These are phyloP conservation scores for Datnioides undecimradiatus DNA, from an alignment of 2,113 vertebrate species.

Conservation along the genomic window DNA sequence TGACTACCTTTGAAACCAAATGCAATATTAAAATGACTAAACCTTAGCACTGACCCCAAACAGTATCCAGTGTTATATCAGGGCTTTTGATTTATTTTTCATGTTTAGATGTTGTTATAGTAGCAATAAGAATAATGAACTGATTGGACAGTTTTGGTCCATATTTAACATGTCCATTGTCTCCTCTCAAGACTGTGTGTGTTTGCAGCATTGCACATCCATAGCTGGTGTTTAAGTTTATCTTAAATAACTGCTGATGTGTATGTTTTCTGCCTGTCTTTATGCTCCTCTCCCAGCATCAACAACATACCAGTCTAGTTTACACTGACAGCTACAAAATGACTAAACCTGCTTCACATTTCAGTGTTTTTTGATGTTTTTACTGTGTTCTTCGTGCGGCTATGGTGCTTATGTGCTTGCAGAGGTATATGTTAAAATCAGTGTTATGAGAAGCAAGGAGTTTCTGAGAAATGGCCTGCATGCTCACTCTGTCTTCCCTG, in stretches of 20 bases:
- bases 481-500: not conserved
- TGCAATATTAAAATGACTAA: too few species aligned
- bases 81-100: not conserved
- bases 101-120: not conserved
- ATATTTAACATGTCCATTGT: too few species aligned
- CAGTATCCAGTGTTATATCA: too few species aligned
- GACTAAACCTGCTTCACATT: not conserved
- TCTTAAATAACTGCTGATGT: not conserved
- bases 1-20: too few species aligned
- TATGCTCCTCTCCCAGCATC: not conserved
- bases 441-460: not conserved
- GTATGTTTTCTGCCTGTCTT: not conserved
- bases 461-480: not conserved
- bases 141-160: not conserved
- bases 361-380: not conserved
- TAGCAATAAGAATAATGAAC: not conserved
- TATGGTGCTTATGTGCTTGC: not conserved
- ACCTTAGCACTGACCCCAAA: too few species aligned
- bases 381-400: not conserved
- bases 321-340: not conserved
- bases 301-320: not conserved
- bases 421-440: not conserved
- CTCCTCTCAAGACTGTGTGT: not conserved
- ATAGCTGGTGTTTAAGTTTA: not conserved
- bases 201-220: not conserved